Evolutionary conservation across 2,113 vertebrate genomes (phyloP).

Genomic region (Bubalus kerabau): DNA sequence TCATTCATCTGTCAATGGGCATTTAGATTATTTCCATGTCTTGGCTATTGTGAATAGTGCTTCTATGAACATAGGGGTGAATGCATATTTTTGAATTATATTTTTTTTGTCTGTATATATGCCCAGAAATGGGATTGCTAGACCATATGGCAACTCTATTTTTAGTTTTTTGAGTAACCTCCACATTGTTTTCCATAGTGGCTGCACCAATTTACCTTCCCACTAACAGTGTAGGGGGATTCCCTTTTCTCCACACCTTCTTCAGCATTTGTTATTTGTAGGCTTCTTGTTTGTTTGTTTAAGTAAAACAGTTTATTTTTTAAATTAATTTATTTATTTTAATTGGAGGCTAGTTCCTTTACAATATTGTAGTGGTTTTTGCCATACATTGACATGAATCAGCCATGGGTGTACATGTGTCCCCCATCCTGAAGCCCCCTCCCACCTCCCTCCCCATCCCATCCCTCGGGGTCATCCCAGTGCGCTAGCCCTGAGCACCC

Average conservation of each 20-base stretch:
- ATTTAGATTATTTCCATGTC: not conserved
- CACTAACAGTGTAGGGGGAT: not conserved
- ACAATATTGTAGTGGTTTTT: not conserved
- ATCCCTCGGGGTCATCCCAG: not conserved
- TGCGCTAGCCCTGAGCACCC: not conserved
- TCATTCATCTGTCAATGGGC: not conserved
- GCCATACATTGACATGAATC: not conserved
- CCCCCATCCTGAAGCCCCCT: not conserved
- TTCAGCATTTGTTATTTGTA: not conserved
- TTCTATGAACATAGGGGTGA: not conserved
- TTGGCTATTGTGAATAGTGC: not conserved
- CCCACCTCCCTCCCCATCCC: not conserved
- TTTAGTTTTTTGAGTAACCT: not conserved
- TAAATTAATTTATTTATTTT: not conserved
- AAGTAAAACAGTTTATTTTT: not conserved
- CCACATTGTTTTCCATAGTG: not conserved
- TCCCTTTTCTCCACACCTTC: not conserved
- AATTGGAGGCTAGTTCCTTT: not conserved
- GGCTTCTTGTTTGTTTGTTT: not conserved
- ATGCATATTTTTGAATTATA: not conserved
- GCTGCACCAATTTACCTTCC: not conserved
- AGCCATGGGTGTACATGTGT: not conserved
- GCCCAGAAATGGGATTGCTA: not conserved
- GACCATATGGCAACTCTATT: not conserved
- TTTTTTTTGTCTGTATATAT: not conserved